Percentiles rank a stretch among this genome's conserved stretches.
Conservation (phyloP, 2,888 invertebrate genomes). For the Torymus texanus region DNA sequence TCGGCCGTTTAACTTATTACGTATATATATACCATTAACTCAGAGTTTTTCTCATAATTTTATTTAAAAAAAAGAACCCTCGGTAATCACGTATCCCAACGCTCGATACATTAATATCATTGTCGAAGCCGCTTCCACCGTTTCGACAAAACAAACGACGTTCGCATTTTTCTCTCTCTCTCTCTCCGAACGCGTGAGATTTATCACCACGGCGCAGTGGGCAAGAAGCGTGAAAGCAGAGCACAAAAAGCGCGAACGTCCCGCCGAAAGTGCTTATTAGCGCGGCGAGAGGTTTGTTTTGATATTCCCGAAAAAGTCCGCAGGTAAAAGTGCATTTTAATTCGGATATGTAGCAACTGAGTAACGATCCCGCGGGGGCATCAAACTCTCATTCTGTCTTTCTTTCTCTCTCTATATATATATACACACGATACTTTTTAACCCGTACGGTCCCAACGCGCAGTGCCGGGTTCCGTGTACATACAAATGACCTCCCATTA, state of each 20-base stretch:
- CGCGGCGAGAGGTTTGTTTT: slow-evolving; percentile 2
- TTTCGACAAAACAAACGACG: too few species aligned
- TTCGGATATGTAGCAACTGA: slow-evolving; percentile 15
- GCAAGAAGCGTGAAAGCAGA: not conserved
- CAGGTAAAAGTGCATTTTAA: slow-evolving; percentile 33
- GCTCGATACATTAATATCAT: too few species aligned
- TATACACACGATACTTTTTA: not conserved
- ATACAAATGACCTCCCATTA: slow-evolving; percentile 18
- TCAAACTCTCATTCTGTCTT: slow-evolving; percentile 16
- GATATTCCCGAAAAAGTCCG: slow-evolving; percentile 14
- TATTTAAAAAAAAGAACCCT: too few species aligned
- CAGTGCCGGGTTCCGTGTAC: not conserved
- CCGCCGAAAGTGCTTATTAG: slow-evolving; percentile 23
- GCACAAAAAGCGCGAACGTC: not conserved
- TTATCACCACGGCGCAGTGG: not conserved
- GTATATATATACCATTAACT: too few species aligned
- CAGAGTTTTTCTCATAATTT: too few species aligned
- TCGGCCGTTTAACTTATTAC: too few species aligned
- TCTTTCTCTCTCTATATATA: not conserved
- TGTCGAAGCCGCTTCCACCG: too few species aligned
- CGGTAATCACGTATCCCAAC: too few species aligned
- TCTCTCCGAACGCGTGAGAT: not conserved
- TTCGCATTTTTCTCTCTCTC: too few species aligned
- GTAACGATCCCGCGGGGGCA: slow-evolving; percentile 14
- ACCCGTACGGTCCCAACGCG: not conserved